These are phyloP conservation scores for Hypomesus transpacificus DNA, from an alignment of 2,113 vertebrate species.

Conservation along the genomic window DNA sequence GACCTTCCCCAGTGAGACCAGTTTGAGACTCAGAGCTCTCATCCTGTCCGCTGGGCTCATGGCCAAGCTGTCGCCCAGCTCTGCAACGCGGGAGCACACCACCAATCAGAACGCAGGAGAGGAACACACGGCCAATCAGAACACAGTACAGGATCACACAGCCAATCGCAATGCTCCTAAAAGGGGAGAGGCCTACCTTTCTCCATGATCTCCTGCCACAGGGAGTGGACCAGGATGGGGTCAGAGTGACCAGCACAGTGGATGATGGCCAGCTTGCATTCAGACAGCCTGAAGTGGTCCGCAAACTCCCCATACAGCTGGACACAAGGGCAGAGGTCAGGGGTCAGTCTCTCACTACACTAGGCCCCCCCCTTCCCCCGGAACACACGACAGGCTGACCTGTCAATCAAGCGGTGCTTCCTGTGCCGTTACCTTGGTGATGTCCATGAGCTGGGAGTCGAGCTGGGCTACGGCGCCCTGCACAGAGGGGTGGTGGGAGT, in stretches of 20 bases:
- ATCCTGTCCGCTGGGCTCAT: slow-evolving; percentile 87
- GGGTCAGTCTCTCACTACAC: background rate
- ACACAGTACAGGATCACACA: too few relatives aligned
- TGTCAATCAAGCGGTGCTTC: background rate
- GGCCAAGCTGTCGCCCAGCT: slow-evolving; percentile 80
- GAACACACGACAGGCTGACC: too few relatives aligned
- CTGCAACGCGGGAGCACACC: slow-evolving; percentile 60
- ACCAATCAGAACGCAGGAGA: too few relatives aligned
- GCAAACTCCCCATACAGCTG: slow-evolving; percentile 97
- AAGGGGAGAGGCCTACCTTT: slow-evolving; percentile 74
- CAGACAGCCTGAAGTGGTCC: slow-evolving; percentile 90
- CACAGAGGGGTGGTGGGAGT: slow-evolving; percentile 88
- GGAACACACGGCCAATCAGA: too few relatives aligned
- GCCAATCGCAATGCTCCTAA: background rate
- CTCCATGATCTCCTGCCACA: slow-evolving; percentile 97
- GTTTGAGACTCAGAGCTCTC: slow-evolving; percentile 88
- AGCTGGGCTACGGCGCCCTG: slow-evolving; percentile 87
- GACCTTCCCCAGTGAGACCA: slow-evolving; percentile 88
- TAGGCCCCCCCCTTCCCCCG: background rate
- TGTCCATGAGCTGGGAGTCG: slow-evolving; percentile 94
- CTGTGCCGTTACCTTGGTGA: slow-evolving; percentile 81
- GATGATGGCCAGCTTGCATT: slow-evolving; percentile 96
- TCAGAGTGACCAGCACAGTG: slow-evolving; percentile 94
- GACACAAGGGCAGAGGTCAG: slow-evolving; percentile 6
- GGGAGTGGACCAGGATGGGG: slow-evolving; percentile 89